A percentile compares a stretch with the other conserved stretches of the same genome.
Evolutionary conservation across 2,888 invertebrate species (phyloP).

Genomic region (Andricus quercusramuli): DNA sequence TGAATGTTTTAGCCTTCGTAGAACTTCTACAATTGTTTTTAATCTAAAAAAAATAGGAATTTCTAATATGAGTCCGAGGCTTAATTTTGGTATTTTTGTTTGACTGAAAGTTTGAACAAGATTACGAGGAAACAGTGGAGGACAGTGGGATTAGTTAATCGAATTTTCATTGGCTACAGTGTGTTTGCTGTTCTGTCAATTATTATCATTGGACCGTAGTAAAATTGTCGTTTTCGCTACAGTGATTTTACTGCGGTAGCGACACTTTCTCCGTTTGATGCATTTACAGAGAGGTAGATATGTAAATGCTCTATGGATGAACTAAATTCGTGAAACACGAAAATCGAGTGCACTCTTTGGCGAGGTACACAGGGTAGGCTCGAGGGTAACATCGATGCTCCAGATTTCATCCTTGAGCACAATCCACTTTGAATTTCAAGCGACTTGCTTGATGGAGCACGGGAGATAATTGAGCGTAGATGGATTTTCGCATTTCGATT

Average conservation of each 20-base stretch:
- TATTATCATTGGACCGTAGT: slow-evolving; percentile 23
- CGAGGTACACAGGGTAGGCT: slow-evolving; percentile 1
- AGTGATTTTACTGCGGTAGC: slow-evolving; percentile 7
- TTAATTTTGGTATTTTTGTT: neutral
- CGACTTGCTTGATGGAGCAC: slow-evolving; percentile 32
- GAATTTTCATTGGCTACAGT: slow-evolving; percentile 2
- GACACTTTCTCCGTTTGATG: slow-evolving; percentile 19
- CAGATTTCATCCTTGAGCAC: slow-evolving; percentile 44
- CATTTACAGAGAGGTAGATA: slow-evolving; percentile 18
- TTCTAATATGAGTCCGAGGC: too few relatives aligned
- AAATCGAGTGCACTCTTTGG: slow-evolving; percentile 43
- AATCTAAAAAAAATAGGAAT: too few relatives aligned
- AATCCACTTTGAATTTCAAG: slow-evolving; percentile 41
- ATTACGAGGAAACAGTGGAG: neutral
- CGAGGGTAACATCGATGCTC: slow-evolving; percentile 44
- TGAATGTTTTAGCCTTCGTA: too few relatives aligned
- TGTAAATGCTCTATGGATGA: slow-evolving; percentile 32
- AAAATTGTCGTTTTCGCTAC: slow-evolving; percentile 18
- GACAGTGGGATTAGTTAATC: neutral
- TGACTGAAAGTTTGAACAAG: neutral
- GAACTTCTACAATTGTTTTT: too few relatives aligned
- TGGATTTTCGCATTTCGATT: slow-evolving; percentile 32
- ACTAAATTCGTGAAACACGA: slow-evolving; percentile 28
- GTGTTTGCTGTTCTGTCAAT: slow-evolving; percentile 37
- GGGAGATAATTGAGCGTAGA: slow-evolving; percentile 32